phyloP scores from a whole-genome alignment of 2,113 vertebrate genomes.

The Hippocampus barbouri region DNA sequence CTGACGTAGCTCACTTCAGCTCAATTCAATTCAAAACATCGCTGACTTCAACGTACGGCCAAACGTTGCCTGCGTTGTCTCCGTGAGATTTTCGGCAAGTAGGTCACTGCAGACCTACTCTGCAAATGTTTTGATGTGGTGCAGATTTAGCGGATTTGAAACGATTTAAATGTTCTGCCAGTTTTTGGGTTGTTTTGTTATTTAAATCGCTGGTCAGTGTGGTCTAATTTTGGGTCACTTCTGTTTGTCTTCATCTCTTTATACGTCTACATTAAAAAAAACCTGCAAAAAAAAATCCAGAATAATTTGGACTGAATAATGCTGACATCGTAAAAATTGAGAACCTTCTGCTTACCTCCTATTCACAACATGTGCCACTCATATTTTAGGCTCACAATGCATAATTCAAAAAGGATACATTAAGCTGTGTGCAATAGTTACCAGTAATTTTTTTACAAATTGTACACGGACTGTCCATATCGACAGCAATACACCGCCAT shows the following conservation, averaged over 20 bases:
- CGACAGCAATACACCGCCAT: too few species aligned
- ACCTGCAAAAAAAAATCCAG: neutral
- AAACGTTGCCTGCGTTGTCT: neutral
- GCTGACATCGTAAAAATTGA: neutral
- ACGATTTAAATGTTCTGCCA: neutral
- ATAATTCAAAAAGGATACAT: neutral
- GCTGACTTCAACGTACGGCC: neutral
- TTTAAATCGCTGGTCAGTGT: neutral
- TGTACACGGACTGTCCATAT: neutral
- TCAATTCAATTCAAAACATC: neutral
- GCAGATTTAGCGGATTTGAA: neutral
- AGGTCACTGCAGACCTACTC: constrained; percentile 1
- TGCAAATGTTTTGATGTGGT: constrained; percentile 1
- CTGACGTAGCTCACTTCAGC: neutral
- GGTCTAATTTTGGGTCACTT: neutral
- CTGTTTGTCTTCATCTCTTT: too few species aligned
- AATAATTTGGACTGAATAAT: neutral
- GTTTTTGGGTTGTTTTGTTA: neutral
- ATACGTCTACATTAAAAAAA: neutral
- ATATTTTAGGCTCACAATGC: neutral
- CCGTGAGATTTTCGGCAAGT: neutral
- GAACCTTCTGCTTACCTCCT: neutral
- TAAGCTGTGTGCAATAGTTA: neutral
- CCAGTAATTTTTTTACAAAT: neutral
- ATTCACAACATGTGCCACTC: neutral